Evolutionary conservation across 2,888 invertebrate genomes (phyloP), one percentile per base, ranked within the genome.

Genomic region (Euzophera pinguis): DNA sequence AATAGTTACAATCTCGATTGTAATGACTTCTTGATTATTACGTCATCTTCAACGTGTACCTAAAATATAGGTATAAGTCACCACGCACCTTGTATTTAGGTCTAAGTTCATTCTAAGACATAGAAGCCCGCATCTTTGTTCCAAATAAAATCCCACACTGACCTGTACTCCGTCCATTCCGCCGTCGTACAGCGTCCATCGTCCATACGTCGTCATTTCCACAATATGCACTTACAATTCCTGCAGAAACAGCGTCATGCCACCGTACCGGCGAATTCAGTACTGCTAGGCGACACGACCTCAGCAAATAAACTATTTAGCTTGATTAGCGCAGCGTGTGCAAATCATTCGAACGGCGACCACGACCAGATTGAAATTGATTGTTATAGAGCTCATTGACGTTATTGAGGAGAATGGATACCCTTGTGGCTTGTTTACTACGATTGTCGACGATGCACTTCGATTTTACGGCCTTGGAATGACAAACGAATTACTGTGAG

Each of bases 281-380:
- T 60, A 82, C 83, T 75, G 76, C 71, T 70, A 71, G 69, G 68
- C 75, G 79, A 80, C 79, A 78, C 75, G 69, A 65, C 68, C 67
- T 72, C 74, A 71, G 71, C 77, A 77, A 79, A 80, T 71, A 78
- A 69, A 75, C 77, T 81, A 75, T 88, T 87, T 88, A 88, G 84
- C 81, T 84, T 87, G 78, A 87, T 90, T 88, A 90, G 85, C 86
- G 77, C 78, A 78, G 82, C 84, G 81, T 85, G 79, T 78, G 86
- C 86, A 81, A 86, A 87, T 78, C 81, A 76, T 68, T 76, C 67
- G 60, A 65, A 49, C 54, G 60, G 63, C 66, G 7, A 32, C 22
- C 61, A 60, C 54, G 68, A 58, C 60, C 66, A 77, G 72, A 87
- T 88, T 87, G 81, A 78, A 81, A 82, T 81, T 86, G 85, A 89